Evolutionary conservation across 1,140 invertebrate species (phyloP).

Genomic region (Drosophila repleta): DNA sequence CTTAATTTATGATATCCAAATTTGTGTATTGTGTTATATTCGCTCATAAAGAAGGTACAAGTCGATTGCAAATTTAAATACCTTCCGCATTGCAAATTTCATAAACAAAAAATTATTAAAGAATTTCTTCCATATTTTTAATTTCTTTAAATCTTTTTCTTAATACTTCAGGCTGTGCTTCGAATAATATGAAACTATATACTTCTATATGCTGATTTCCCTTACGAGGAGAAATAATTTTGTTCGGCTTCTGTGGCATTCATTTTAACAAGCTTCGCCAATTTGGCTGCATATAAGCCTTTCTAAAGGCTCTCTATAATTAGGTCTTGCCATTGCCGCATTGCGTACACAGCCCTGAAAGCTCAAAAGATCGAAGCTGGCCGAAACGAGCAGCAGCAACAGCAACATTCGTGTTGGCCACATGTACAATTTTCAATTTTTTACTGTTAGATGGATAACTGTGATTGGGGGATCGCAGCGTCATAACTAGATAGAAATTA

Average conservation of each 20-base stretch:
- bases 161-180: too few species aligned
- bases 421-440: conserved; percentile 75
- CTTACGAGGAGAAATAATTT: background rate
- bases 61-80: too few species aligned
- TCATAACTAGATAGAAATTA: conserved; percentile 69
- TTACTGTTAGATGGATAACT: conserved; percentile 79
- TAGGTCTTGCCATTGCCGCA: conserved; percentile 19
- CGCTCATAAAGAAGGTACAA: too few species aligned
- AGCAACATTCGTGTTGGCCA: conserved; percentile 24
- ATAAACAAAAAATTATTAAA: too few species aligned
- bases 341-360: conserved; percentile 32
- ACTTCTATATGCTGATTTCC: too few species aligned
- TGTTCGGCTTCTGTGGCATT: conserved; percentile 37
- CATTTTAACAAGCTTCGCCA: conserved; percentile 19
- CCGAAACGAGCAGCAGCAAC: conserved; percentile 5
- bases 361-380: conserved; percentile 7
- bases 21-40: too few species aligned
- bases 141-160: too few species aligned
- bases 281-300: conserved; percentile 21
- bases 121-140: too few species aligned
- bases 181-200: too few species aligned
- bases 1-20: too few species aligned
- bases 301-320: conserved; percentile 28
- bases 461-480: conserved; percentile 55
- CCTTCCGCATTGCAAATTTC: too few species aligned